phyloP scores from a whole-genome alignment of 2,797 vertebrate species.

The Gymnopithys bicolor region DNA sequence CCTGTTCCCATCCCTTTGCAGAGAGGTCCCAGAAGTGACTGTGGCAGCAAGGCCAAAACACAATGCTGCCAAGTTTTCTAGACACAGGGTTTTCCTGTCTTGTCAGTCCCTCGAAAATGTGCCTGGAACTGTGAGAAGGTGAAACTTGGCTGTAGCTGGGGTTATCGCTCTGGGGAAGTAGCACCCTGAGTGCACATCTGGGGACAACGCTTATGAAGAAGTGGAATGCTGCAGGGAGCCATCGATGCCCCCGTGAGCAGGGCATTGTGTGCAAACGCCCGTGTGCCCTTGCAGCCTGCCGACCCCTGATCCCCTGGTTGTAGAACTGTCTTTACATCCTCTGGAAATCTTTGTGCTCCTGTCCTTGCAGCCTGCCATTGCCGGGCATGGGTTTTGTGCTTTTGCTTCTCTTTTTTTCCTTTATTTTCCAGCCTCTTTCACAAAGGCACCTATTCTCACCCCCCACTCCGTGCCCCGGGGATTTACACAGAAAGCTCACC shows the following conservation, averaged over 20 bases:
- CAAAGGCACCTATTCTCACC: constrained; percentile 58
- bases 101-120: background rate
- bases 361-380: background rate
- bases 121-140: background rate
- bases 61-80: rapidly evolving
- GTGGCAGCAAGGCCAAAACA: background rate
- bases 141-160: background rate
- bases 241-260: rapidly evolving
- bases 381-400: background rate
- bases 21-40: background rate
- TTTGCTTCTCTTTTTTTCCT: background rate
- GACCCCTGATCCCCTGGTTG: background rate
- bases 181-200: background rate
- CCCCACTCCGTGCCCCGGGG: background rate
- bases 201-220: rapidly evolving
- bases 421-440: constrained; percentile 27
- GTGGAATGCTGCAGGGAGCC: background rate
- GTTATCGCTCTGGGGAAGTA: background rate
- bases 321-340: background rate
- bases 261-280: background rate
- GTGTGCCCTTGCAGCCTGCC: background rate
- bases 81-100: background rate
- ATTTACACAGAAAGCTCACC: constrained; percentile 54
- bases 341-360: constrained; percentile 30
- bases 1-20: background rate